phyloP scores from a whole-genome alignment of 35 echinoderm and acorn worm genomes.

The Apostichopus parvimensis region DNA sequence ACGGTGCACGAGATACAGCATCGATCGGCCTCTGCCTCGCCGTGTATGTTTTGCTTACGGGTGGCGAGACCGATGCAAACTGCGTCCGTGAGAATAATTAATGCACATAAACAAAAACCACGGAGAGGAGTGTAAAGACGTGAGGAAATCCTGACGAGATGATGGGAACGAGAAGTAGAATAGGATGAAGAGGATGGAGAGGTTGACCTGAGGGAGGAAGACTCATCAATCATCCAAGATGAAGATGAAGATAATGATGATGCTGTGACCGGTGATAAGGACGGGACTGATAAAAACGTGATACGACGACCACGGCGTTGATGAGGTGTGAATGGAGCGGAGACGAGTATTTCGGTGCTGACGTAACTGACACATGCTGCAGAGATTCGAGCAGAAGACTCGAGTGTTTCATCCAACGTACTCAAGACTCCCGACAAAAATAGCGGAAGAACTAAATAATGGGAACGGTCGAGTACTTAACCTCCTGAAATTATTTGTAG shows the following conservation, averaged over 20 bases:
- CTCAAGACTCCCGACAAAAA: no score
- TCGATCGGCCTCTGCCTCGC: neutral
- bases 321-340: neutral
- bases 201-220: constrained; percentile 33
- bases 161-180: neutral
- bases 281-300: neutral
- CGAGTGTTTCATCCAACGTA: no score
- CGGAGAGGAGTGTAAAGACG: neutral
- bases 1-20: neutral
- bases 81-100: constrained; percentile 25
- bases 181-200: constrained; percentile 5
- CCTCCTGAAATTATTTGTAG: no score
- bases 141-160: neutral
- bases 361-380: no score
- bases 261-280: neutral
- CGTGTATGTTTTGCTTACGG: neutral
- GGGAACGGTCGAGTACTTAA: no score
- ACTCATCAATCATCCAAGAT: constrained; percentile 17
- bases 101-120: neutral
- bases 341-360: neutral
- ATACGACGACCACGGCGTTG: neutral
- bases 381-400: no score
- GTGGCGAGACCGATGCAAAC: neutral
- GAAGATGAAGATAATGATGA: neutral
- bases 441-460: no score